Base-by-base conservation (phyloP, 53 echinoderm and acorn worm genomes). In the Patiria pectinifera region DNA sequence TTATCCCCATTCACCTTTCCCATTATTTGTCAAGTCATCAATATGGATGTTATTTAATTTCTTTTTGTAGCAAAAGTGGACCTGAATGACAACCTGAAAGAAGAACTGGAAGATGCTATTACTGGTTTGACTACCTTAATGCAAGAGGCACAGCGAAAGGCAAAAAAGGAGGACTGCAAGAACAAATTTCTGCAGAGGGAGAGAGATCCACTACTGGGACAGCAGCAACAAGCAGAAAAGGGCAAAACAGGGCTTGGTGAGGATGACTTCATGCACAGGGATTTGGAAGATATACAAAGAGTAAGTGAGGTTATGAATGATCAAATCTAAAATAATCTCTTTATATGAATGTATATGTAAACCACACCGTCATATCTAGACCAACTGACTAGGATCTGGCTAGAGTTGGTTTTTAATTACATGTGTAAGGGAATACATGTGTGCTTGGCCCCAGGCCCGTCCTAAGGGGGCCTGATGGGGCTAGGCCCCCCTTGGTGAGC, bases 121-220 rank as follows among this genome's bases (percentile, higher is more conserved):
- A 92, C 91, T 82, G 94, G 94, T 3, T 89, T 98, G 85, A 98
- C 97, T 12, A 83, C 92, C 26, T 97, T 96, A 87, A 89, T 98
- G 87, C 89, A 94, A 21, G 87, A 95, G 84, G 93, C 97, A 12
- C 95, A 96, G 66, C 91, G 92, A 3, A 96, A 94, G 62, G 94
- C 92, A 15, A 89, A 82, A 23, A 92, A 95, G 6, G 96, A 97
- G 77, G 93, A 94, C 87, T 87, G 91, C 61, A 86, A 88, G 66
- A 93, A 93, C 69, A 86, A 89, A 43, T 80, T 75, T 12, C 85
- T 98, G 45, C 94, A 91, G 69, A 93, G 92, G 86, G 99, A 98
- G 94, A 87, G 95, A 85, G 96, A 97, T 71, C 48, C 83, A 69
- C 94, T 98, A 22, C 69, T 91, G 45, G 61, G 69, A 44, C 81